Percentiles rank a stretch among this genome's conserved stretches.
Evolutionary conservation across 2,797 vertebrate species (phyloP).

Genomic region (Tauraco hartlaubi): DNA sequence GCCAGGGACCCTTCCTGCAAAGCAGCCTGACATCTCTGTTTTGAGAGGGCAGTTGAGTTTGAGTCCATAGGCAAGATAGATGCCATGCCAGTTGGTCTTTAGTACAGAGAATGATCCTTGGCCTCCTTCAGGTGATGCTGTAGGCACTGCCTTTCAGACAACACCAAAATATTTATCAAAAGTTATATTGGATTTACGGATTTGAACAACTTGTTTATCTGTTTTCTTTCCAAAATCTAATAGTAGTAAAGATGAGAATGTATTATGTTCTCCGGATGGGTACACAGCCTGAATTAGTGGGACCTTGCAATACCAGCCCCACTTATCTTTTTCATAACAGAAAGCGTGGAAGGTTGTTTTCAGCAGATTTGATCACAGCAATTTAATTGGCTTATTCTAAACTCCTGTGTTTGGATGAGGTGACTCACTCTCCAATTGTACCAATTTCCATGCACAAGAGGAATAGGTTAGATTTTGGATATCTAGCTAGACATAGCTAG

Average conservation of each 20-base stretch:
- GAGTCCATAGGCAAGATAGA: accelerated
- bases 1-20: neutral
- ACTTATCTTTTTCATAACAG: neutral
- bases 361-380: neutral
- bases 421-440: neutral
- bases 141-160: neutral
- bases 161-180: neutral
- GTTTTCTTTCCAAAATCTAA: neutral
- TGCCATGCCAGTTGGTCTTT: neutral
- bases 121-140: neutral
- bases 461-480: neutral
- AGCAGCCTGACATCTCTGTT: neutral
- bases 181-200: neutral
- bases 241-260: neutral
- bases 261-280: neutral
- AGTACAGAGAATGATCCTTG: neutral
- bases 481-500: neutral
- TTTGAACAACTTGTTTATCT: neutral
- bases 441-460: neutral
- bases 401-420: neutral
- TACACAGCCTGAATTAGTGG: neutral
- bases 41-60: neutral
- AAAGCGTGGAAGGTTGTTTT: neutral
- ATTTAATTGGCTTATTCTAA: neutral
- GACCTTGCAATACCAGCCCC: neutral